These are phyloP conservation scores for Dinoponera quadriceps DNA, from an alignment of 1,140 invertebrate species.

Conservation along the genomic window DNA sequence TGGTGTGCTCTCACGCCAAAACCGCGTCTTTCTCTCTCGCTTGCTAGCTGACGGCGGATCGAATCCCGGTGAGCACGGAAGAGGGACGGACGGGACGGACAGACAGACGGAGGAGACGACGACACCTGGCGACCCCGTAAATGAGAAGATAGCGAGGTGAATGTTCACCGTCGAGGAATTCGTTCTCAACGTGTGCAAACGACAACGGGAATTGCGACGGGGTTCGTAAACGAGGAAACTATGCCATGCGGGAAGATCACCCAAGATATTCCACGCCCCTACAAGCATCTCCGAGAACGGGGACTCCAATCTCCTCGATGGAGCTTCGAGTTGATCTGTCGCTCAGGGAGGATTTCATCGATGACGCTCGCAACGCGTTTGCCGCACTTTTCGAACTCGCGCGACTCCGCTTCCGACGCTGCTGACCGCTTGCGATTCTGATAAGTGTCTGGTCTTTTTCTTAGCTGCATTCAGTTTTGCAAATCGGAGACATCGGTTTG, in stretches of 20 bases:
- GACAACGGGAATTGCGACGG: neutral
- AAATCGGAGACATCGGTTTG: too few relatives aligned
- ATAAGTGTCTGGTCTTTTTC: too few relatives aligned
- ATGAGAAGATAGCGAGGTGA: slow-evolving; percentile 8
- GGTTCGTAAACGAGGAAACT: slow-evolving; percentile 37
- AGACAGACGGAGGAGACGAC: neutral
- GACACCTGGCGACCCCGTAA: neutral
- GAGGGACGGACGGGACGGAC: neutral
- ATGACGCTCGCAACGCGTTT: too few relatives aligned
- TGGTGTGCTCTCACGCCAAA: slow-evolving; percentile 45
- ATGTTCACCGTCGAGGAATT: neutral
- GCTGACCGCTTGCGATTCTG: too few relatives aligned
- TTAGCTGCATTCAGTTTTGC: too few relatives aligned
- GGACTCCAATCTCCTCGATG: too few relatives aligned
- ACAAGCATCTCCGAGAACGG: too few relatives aligned
- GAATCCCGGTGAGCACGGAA: slow-evolving; percentile 39
- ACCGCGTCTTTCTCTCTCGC: slow-evolving; percentile 50
- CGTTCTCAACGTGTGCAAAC: neutral
- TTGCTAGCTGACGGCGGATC: slow-evolving; percentile 8
- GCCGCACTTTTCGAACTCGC: too few relatives aligned
- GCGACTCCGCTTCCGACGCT: too few relatives aligned
- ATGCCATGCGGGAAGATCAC: neutral
- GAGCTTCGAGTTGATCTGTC: too few relatives aligned
- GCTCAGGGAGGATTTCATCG: too few relatives aligned
- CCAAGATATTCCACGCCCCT: too few relatives aligned